Percentiles rank a stretch among this genome's conserved stretches.
These are phyloP conservation scores for Erpobdella octoculata DNA, from an alignment of 2,888 invertebrate genomes.

Conservation along the genomic window DNA sequence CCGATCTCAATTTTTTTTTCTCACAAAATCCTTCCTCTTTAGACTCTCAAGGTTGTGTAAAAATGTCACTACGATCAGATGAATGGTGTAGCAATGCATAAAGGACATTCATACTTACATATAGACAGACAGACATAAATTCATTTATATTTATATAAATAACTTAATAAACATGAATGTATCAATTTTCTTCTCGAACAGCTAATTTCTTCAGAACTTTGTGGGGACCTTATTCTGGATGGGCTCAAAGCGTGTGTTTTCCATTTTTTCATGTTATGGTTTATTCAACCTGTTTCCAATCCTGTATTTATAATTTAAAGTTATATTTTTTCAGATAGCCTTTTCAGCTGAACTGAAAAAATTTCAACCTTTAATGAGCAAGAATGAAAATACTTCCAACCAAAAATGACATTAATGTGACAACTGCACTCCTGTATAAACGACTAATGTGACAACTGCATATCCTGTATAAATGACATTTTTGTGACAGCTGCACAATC, in stretches of 20 bases:
- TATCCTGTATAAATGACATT: too few species aligned
- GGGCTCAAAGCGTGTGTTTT: conserved; percentile 79
- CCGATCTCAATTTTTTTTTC: too few species aligned
- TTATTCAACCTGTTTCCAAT: not conserved
- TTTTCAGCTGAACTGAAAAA: conserved; percentile 73
- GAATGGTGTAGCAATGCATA: not conserved
- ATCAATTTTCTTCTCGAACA: conserved; percentile 33
- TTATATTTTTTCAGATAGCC: not conserved
- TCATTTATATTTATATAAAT: not conserved
- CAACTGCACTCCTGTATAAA: too few species aligned
- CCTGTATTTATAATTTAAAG: not conserved
- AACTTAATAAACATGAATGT: not conserved
- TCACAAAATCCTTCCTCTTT: too few species aligned
- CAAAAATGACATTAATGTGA: too few species aligned
- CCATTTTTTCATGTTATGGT: not conserved
- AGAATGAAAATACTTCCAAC: too few species aligned
- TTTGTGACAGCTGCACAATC: too few species aligned
- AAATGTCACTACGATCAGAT: too few species aligned
- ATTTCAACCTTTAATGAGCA: conserved; percentile 57
- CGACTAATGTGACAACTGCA: too few species aligned
- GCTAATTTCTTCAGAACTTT: conserved; percentile 65
- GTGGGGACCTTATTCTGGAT: conserved; percentile 81
- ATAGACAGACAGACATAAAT: not conserved
- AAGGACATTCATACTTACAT: not conserved
- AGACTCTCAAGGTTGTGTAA: too few species aligned